These are phyloP conservation scores for Heteronetta atricapilla DNA, from an alignment of 2,113 vertebrate genomes.

Conservation along the genomic window DNA sequence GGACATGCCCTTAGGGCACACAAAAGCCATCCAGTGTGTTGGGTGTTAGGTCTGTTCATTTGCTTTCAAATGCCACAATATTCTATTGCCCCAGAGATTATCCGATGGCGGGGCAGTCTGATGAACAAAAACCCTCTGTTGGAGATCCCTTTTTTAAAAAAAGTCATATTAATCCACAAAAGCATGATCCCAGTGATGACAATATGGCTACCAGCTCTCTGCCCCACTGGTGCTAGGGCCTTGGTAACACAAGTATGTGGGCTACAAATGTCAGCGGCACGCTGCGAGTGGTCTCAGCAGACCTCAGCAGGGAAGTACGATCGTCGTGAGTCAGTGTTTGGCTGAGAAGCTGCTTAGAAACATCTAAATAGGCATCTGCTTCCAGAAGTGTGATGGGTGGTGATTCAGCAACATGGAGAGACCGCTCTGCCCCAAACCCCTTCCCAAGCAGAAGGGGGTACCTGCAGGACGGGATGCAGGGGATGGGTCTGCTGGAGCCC, in stretches of 20 bases:
- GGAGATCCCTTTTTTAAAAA: neutral
- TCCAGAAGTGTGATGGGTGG: neutral
- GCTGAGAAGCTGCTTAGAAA: neutral
- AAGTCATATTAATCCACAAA: neutral
- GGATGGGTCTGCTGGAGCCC: neutral
- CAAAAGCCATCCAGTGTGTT: neutral
- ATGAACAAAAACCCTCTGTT: neutral
- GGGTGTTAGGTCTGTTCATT: neutral
- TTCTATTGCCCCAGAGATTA: neutral
- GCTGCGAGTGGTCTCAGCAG: neutral
- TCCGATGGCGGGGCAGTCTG: neutral
- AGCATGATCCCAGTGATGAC: neutral
- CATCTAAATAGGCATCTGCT: neutral
- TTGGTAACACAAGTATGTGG: fast-evolving
- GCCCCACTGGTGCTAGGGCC: fast-evolving
- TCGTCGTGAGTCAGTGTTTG: neutral
- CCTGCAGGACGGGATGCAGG: fast-evolving
- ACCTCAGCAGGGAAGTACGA: neutral
- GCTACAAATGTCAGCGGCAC: neutral
- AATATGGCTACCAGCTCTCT: neutral
- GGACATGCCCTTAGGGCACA: neutral
- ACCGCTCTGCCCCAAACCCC: neutral
- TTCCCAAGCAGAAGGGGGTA: fast-evolving
- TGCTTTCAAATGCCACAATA: neutral
- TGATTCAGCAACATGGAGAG: neutral